phyloP scores from a whole-genome alignment of 2,113 vertebrate genomes.

The Trematomus loennbergii region DNA sequence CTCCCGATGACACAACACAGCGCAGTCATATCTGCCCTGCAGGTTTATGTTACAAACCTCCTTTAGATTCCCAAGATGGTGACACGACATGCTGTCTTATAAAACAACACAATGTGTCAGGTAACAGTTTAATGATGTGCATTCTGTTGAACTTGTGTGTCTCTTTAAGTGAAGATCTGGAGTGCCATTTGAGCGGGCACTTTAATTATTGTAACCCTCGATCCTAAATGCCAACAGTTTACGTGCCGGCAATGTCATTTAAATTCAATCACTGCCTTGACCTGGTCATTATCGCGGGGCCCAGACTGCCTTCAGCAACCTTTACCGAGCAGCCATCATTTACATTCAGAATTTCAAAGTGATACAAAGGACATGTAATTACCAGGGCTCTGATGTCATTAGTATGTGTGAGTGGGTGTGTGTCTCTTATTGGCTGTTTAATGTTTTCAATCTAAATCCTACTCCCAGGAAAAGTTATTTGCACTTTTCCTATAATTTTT shows the following conservation, averaged over 20 bases:
- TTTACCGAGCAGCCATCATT: constrained; percentile 15
- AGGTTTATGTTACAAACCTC: constrained; percentile 43
- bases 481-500: neutral
- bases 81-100: neutral
- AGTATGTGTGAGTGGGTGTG: neutral
- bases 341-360: constrained; percentile 16
- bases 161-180: constrained; percentile 5
- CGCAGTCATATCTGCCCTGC: constrained; percentile 15
- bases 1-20: constrained; percentile 13
- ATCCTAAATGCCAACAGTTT: constrained; percentile 36
- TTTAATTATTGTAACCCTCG: constrained; percentile 40
- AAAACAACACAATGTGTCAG: neutral
- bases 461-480: neutral
- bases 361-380: constrained; percentile 19
- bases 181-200: constrained; percentile 12
- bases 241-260: constrained; percentile 40
- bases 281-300: constrained; percentile 46
- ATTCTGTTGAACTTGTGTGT: neutral
- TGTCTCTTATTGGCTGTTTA: neutral
- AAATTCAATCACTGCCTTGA: constrained; percentile 51
- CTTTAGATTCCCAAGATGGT: constrained; percentile 13
- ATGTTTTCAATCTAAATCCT: constrained; percentile 2
- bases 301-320: neutral
- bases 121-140: constrained; percentile 5
- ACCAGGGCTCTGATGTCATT: constrained; percentile 3